phyloP scores from a whole-genome alignment of 1,140 invertebrate genomes.

The Eurosta solidaginis region DNA sequence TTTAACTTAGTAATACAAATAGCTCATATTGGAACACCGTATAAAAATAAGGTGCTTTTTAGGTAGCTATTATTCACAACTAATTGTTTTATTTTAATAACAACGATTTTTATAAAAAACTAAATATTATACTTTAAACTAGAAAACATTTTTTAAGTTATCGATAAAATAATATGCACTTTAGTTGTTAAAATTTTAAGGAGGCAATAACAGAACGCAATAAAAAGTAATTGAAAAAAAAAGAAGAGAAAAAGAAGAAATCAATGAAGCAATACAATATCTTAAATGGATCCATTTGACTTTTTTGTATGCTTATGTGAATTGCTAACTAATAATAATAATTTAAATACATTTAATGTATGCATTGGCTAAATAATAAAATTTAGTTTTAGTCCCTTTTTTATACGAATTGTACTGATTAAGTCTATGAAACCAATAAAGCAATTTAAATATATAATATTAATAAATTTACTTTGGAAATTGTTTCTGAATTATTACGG shows the following conservation, averaged over 20 bases:
- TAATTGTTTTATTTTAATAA: not conserved
- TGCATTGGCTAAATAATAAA: slow-evolving; percentile 21
- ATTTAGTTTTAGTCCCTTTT: slow-evolving; percentile 31
- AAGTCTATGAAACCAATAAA: slow-evolving; percentile 47
- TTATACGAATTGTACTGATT: slow-evolving; percentile 58
- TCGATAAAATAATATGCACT: not conserved
- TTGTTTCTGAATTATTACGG: not conserved
- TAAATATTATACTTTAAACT: too few species aligned
- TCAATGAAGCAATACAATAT: not conserved
- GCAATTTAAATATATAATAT: not conserved
- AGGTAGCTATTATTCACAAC: not conserved
- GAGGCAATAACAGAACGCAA: not conserved
- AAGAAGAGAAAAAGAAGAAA: not conserved
- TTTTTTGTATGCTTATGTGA: not conserved
- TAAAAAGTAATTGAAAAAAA: not conserved
- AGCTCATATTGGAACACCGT: not conserved
- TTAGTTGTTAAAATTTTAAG: not conserved
- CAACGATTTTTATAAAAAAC: not conserved
- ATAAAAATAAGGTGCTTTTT: slow-evolving; percentile 23
- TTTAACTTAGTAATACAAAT: too few species aligned
- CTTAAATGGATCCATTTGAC: slow-evolving; percentile 24
- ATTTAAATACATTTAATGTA: slow-evolving; percentile 23
- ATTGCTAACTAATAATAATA: not conserved
- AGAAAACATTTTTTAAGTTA: too few species aligned
- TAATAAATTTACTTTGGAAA: not conserved